phyloP scores from a whole-genome alignment of 2,113 vertebrate species.

The Shinisaurus crocodilurus region DNA sequence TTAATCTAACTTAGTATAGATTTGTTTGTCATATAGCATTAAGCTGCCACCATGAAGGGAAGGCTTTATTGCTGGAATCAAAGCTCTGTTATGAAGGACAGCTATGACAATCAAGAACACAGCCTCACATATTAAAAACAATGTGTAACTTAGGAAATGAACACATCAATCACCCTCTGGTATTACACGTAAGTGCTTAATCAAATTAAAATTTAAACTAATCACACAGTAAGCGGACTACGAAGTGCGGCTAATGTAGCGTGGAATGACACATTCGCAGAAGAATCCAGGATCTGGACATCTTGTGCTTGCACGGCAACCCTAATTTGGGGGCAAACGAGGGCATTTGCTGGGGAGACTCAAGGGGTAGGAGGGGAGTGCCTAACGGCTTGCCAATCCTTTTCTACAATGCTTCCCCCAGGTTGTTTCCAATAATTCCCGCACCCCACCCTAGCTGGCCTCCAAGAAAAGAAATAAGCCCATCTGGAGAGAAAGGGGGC shows the following conservation, averaged over 20 bases:
- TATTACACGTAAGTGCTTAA: neutral
- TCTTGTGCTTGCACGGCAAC: neutral
- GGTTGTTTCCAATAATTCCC: neutral
- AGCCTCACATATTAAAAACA: neutral
- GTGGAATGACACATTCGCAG: neutral
- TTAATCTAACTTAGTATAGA: neutral
- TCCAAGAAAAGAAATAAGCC: neutral
- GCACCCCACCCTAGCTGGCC: neutral
- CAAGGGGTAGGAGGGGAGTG: neutral
- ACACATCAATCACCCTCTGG: neutral
- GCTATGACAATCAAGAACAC: neutral
- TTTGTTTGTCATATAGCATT: neutral
- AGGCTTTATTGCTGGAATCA: neutral
- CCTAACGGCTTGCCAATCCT: neutral
- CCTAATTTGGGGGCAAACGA: neutral
- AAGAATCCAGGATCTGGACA: too few species aligned
- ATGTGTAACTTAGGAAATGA: neutral
- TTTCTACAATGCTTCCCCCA: neutral
- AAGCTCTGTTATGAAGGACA: slow-evolving; percentile 6
- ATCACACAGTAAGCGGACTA: neutral
- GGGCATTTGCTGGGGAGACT: neutral
- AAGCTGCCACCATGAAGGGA: neutral
- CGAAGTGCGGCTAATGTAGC: neutral
- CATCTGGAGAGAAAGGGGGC: neutral
- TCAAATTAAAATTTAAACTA: slow-evolving; percentile 1